Percentiles rank a stretch among this genome's conserved stretches.
Evolutionary conservation across 1,140 invertebrate genomes (phyloP).

Genomic region (Brachionus calyciflorus): DNA sequence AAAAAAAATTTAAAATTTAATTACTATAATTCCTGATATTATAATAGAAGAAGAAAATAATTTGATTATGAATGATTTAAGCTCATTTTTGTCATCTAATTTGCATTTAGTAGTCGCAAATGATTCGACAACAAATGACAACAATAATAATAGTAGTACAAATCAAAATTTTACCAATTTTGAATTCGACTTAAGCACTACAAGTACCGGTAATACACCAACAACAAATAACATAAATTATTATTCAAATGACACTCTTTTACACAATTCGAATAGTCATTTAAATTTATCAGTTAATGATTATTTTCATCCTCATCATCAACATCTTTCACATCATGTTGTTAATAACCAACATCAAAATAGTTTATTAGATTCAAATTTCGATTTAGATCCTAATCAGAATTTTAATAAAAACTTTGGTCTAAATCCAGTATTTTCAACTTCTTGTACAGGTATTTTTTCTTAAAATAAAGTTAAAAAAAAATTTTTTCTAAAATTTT

Average conservation of each 20-base stretch:
- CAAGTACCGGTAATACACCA: not conserved
- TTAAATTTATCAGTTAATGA: too few relatives aligned
- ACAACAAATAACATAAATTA: too few relatives aligned
- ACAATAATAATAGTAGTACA: not conserved
- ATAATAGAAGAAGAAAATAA: not conserved
- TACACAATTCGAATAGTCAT: too few relatives aligned
- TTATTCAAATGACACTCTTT: too few relatives aligned
- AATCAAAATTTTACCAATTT: slow-evolving; percentile 24
- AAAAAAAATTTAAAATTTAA: not conserved
- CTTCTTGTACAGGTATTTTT: slow-evolving; percentile 13
- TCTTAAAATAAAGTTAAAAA: too few relatives aligned
- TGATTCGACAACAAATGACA: not conserved
- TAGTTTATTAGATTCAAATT: not conserved
- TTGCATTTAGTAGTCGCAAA: slow-evolving; percentile 3
- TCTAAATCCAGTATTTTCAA: slow-evolving; percentile 15
- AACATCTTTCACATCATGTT: too few relatives aligned
- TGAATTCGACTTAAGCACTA: not conserved
- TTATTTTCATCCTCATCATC: too few relatives aligned
- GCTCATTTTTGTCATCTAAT: slow-evolving; percentile 34
- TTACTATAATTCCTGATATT: not conserved
- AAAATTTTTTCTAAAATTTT: not conserved
- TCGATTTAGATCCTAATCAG: not conserved
- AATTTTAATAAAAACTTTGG: slow-evolving; percentile 6
- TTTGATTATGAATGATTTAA: slow-evolving; percentile 44
- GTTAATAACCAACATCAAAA: not conserved